A percentile compares a stretch with the other conserved stretches of the same genome.
phyloP scores from a whole-genome alignment of 2,888 invertebrate species.

The Diachrysia chrysitis region DNA sequence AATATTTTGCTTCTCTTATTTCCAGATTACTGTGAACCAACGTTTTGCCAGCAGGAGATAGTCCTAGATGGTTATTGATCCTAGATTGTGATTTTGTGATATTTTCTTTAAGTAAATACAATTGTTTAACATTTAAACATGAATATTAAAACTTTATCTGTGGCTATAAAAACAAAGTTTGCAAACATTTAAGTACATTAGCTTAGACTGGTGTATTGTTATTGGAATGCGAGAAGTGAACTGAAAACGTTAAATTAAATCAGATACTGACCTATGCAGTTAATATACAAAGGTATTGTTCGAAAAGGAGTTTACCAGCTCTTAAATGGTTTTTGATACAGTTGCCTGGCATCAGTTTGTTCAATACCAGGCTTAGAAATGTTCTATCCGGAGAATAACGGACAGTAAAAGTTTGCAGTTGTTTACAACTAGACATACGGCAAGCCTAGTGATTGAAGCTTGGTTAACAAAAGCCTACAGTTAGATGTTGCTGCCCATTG shows the following conservation, averaged over 20 bases:
- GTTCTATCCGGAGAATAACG: background rate
- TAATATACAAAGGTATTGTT: background rate
- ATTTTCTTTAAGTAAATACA: too few species aligned
- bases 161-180: background rate
- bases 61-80: too few species aligned
- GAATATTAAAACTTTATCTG: background rate
- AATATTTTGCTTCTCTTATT: too few species aligned
- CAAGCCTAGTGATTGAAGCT: background rate
- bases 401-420: background rate
- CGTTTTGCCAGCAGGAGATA: too few species aligned
- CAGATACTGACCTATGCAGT: background rate
- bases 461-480: background rate
- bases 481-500: background rate
- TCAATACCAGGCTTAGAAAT: background rate
- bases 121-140: background rate
- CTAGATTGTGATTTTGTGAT: too few species aligned
- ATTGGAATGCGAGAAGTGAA: constrained; percentile 7
- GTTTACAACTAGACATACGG: background rate
- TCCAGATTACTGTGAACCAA: too few species aligned
- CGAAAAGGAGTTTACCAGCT: background rate
- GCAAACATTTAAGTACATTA: constrained; percentile 4
- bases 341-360: background rate
- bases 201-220: background rate
- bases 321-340: background rate
- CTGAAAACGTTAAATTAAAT: constrained; percentile 15